Conservation (phyloP, 2,888 invertebrate species). For the Folsomia candida region DNA sequence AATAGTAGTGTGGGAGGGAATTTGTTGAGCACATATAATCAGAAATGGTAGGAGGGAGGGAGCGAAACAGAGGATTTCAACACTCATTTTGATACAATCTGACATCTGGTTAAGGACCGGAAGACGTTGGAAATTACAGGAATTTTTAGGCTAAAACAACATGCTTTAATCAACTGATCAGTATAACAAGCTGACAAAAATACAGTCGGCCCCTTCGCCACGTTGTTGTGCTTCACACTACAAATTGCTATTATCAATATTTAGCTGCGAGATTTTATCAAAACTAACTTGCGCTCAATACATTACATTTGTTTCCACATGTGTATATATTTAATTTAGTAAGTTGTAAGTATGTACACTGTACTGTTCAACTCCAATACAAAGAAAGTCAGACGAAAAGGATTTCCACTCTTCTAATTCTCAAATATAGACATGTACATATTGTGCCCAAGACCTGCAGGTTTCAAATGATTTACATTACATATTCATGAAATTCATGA, state of each 20-base stretch:
- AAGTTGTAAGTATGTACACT: no score
- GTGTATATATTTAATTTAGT: neutral
- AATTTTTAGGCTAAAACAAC: conserved; percentile 8
- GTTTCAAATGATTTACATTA: neutral
- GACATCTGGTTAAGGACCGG: conserved; percentile 14
- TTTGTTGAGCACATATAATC: neutral
- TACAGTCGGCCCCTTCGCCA: neutral
- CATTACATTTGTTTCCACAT: neutral
- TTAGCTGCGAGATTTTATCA: neutral
- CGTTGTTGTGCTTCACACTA: conserved; percentile 11
- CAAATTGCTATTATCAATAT: conserved; percentile 8
- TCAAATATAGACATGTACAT: neutral
- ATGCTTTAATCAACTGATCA: neutral
- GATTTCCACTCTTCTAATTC: neutral
- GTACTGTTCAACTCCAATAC: no score
- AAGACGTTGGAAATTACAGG: conserved; percentile 7
- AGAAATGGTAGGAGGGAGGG: neutral
- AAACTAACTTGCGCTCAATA: neutral
- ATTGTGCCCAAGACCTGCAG: neutral
- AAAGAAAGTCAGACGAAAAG: neutral
- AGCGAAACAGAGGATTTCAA: neutral
- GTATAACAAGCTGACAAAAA: neutral
- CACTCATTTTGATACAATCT: conserved; percentile 1
- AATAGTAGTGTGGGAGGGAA: neutral
- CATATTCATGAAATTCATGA: conserved; percentile 8